Conservation (phyloP, 2,113 vertebrate genomes). For the Mugil cephalus region DNA sequence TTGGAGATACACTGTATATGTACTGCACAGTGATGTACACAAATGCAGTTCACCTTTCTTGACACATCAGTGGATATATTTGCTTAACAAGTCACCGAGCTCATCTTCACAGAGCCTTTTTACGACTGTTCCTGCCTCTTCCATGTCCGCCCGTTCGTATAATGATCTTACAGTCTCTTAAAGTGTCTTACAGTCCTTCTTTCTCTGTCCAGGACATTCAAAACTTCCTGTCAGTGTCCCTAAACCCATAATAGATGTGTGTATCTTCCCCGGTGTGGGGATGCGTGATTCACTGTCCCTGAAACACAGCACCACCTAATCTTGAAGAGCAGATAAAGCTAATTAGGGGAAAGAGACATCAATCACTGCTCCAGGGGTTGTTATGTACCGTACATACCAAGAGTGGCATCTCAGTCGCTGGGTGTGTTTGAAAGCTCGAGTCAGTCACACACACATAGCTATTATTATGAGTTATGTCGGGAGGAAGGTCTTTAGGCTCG, state of each 20-base stretch:
- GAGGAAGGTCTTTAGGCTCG: conserved; percentile 31
- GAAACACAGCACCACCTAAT: conserved; percentile 77
- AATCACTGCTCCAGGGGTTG: conserved; percentile 75
- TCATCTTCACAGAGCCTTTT: conserved; percentile 1
- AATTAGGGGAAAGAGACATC: conserved; percentile 84
- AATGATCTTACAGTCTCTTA: conserved; percentile 31
- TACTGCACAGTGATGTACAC: no score
- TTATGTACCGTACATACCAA: conserved; percentile 60
- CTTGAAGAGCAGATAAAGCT: conserved; percentile 86
- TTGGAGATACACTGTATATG: no score
- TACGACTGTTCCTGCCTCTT: background rate
- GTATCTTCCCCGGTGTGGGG: conserved; percentile 77
- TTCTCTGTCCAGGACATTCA: conserved; percentile 49
- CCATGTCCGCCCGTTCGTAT: conserved; percentile 2
- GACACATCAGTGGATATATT: background rate
- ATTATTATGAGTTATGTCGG: conserved; percentile 67
- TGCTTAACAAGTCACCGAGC: background rate
- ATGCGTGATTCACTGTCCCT: conserved; percentile 77
- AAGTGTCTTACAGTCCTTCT: conserved; percentile 35
- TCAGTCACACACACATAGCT: conserved; percentile 49
- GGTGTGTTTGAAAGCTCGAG: conserved; percentile 74
- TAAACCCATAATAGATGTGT: conserved; percentile 63
- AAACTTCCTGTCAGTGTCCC: conserved; percentile 67
- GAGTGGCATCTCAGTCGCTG: conserved; percentile 81
- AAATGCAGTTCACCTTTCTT: no score